phyloP scores from a whole-genome alignment of 2,797 vertebrate genomes.

The Lycodopsis pacificus region DNA sequence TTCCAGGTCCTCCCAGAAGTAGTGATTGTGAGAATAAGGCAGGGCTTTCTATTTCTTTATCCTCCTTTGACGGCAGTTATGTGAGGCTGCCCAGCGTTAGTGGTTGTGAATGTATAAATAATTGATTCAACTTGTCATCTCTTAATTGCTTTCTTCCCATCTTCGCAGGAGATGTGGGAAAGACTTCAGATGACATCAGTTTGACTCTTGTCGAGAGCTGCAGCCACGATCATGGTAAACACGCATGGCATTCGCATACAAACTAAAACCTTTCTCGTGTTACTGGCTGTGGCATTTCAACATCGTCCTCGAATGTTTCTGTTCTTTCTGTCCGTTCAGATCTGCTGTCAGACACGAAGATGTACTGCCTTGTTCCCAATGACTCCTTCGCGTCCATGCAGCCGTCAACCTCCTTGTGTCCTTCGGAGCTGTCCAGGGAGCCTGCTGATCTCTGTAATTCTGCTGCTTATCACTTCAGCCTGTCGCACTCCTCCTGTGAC shows the following conservation, averaged over 20 bases:
- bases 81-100: slow-evolving; percentile 3
- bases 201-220: slow-evolving; percentile 96
- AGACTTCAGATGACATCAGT: slow-evolving; percentile 95
- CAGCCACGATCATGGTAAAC: slow-evolving; percentile 94
- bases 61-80: background rate
- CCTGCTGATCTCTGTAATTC: slow-evolving; percentile 85
- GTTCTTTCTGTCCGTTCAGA: slow-evolving; percentile 78
- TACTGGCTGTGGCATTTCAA: background rate
- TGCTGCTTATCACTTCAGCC: slow-evolving; percentile 89
- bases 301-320: background rate
- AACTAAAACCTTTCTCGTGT: background rate
- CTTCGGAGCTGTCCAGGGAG: slow-evolving; percentile 91
- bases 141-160: slow-evolving; percentile 38
- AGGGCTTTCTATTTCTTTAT: slow-evolving; percentile 10
- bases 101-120: slow-evolving; percentile 53
- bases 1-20: slow-evolving; percentile 2
- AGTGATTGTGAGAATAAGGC: slow-evolving; percentile 1
- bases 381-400: slow-evolving; percentile 98
- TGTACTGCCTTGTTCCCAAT: slow-evolving; percentile 96
- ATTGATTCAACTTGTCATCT: slow-evolving; percentile 57
- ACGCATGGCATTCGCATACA: background rate
- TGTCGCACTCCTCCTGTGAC: slow-evolving; percentile 91
- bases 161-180: slow-evolving; percentile 89
- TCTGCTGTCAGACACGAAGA: slow-evolving; percentile 93
- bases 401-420: slow-evolving; percentile 94